Evolutionary conservation across 2,888 invertebrate genomes (phyloP).

Genomic region (Palloptera scutellata): DNA sequence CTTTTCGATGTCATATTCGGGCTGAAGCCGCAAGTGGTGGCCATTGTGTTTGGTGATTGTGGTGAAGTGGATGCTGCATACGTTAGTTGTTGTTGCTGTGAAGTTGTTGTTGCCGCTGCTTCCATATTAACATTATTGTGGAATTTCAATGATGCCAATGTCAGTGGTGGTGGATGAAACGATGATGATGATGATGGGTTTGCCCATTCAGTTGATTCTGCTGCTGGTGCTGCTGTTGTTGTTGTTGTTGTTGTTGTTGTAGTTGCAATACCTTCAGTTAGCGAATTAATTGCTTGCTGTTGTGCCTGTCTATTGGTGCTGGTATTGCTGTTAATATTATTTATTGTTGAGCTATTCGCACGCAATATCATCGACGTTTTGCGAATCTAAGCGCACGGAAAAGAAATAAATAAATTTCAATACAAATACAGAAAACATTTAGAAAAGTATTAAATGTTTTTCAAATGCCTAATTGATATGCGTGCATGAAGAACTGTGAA

Average conservation of each 20-base stretch:
- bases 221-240: constrained; percentile 21
- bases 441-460: too few species aligned
- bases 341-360: constrained; percentile 26
- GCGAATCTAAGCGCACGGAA: constrained; percentile 40
- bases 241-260: constrained; percentile 26
- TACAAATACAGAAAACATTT: neutral
- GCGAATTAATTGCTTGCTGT: constrained; percentile 22
- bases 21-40: constrained; percentile 43
- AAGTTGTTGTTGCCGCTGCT: constrained; percentile 10
- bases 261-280: constrained; percentile 25
- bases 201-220: neutral
- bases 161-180: neutral
- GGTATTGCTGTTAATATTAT: constrained; percentile 7
- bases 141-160: constrained; percentile 16
- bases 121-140: constrained; percentile 29
- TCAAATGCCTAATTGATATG: too few species aligned
- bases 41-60: constrained; percentile 42
- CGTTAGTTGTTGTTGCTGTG: constrained; percentile 18
- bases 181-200: neutral
- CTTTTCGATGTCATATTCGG: constrained; percentile 43
- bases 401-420: neutral
- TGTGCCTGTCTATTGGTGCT: constrained; percentile 17
- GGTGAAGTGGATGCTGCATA: constrained; percentile 34
- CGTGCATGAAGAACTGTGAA: too few species aligned
- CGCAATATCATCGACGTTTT: constrained; percentile 48